Percentiles rank a stretch among this genome's conserved stretches.
phyloP scores from a whole-genome alignment of 2,797 vertebrate genomes.

The Octomys mimax region DNA sequence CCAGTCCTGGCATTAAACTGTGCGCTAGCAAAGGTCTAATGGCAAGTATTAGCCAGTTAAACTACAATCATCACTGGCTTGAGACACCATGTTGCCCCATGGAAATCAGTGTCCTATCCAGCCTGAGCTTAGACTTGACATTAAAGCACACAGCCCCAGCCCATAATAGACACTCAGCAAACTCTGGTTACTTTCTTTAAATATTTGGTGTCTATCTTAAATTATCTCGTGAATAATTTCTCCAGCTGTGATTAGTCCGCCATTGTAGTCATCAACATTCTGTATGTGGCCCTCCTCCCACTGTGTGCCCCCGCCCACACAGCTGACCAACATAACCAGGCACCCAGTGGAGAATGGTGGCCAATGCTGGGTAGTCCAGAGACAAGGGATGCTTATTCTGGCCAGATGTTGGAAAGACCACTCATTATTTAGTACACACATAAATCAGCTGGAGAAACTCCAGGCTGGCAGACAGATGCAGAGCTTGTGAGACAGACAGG shows the following conservation, averaged over 20 bases:
- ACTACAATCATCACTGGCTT: background rate
- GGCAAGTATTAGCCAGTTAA: background rate
- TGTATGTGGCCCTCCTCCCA: background rate
- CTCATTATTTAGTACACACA: background rate
- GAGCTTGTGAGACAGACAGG: background rate
- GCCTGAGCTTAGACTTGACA: background rate
- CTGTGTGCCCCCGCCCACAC: background rate
- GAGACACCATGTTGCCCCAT: background rate
- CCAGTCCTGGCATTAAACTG: background rate
- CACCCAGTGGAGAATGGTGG: background rate
- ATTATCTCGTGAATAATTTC: conserved; percentile 9
- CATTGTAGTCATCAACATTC: background rate
- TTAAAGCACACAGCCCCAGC: background rate
- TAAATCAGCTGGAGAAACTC: conserved; percentile 13
- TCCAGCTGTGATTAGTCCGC: background rate
- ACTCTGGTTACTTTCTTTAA: background rate
- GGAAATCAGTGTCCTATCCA: background rate
- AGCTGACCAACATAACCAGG: conserved; percentile 22
- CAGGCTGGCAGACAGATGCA: background rate
- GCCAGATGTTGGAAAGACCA: background rate
- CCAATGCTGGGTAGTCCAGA: background rate
- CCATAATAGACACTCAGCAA: background rate
- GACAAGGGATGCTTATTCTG: background rate
- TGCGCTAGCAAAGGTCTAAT: background rate
- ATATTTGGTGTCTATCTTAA: background rate